Conservation (phyloP, 2,113 vertebrate species). For the Grammomys surdaster region DNA sequence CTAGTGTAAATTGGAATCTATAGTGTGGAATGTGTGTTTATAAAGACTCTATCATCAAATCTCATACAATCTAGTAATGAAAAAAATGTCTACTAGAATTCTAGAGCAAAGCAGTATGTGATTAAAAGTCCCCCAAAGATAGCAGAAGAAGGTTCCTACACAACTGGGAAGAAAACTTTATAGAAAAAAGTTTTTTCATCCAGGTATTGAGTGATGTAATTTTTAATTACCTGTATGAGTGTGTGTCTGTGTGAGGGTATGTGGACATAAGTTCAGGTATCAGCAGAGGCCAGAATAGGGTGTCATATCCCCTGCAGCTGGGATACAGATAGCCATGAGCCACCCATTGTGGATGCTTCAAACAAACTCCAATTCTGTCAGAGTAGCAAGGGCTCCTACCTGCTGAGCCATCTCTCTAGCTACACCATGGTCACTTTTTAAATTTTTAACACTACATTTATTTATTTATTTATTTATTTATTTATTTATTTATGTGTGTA, state of each 20-base stretch:
- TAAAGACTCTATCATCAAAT: slow-evolving; percentile 21
- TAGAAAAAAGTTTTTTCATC: slow-evolving; percentile 17
- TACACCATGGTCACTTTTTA: neutral
- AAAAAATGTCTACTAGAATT: slow-evolving; percentile 29
- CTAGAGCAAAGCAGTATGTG: neutral
- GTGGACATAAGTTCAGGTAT: neutral
- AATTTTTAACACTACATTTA: neutral
- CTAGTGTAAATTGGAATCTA: neutral
- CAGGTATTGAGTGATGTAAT: neutral
- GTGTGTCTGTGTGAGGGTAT: neutral
- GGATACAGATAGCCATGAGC: neutral
- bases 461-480: neutral
- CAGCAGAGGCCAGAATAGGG: neutral
- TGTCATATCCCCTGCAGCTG: neutral
- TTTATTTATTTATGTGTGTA: neutral
- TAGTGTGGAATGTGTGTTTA: neutral
- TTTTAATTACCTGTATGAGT: neutral
- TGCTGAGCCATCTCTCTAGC: neutral
- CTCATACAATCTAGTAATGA: slow-evolving; percentile 9
- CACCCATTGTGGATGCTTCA: neutral
- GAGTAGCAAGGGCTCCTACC: neutral
- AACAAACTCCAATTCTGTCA: neutral
- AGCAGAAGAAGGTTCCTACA: neutral
- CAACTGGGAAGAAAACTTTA: neutral
- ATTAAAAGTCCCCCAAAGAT: neutral